Evolutionary conservation across 2,797 vertebrate species (phyloP).

Genomic region (Notamacropus eugenii): DNA sequence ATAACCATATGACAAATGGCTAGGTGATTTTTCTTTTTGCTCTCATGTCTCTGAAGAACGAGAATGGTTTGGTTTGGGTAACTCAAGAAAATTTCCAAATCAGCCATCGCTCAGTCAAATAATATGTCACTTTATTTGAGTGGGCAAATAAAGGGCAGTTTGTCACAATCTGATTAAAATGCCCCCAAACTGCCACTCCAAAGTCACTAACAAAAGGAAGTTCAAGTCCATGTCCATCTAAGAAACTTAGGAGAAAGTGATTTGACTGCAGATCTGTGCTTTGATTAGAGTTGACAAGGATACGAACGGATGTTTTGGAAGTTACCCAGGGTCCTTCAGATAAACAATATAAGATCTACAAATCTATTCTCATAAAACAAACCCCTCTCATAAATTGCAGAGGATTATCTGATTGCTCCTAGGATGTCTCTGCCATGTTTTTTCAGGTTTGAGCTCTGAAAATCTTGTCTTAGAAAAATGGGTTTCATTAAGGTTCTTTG

Average conservation of each 20-base stretch:
- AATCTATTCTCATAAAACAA: background rate
- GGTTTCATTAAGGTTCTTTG: slow-evolving; percentile 51
- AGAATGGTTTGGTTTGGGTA: background rate
- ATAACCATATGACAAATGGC: background rate
- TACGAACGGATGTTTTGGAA: slow-evolving; percentile 7
- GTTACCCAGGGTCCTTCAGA: slow-evolving; percentile 47
- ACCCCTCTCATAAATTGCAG: slow-evolving; percentile 35
- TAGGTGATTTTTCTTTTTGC: slow-evolving; percentile 7
- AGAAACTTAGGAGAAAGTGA: background rate
- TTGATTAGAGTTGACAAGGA: slow-evolving; percentile 8
- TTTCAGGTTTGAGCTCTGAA: slow-evolving; percentile 10
- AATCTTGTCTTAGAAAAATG: slow-evolving; percentile 49
- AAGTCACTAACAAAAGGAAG: background rate
- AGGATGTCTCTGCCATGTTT: slow-evolving; percentile 27
- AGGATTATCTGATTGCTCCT: background rate
- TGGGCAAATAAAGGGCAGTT: background rate
- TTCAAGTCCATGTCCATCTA: background rate
- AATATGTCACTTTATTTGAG: background rate
- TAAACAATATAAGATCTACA: slow-evolving; percentile 28
- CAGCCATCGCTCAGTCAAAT: background rate
- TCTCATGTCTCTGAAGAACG: background rate
- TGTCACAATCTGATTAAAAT: background rate
- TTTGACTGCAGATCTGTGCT: background rate
- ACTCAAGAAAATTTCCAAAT: background rate
- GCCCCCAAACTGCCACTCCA: background rate